Evolutionary conservation across 2,113 vertebrate genomes (phyloP), one percentile per base, ranked within the genome.

Genomic region (Hypomesus transpacificus): DNA sequence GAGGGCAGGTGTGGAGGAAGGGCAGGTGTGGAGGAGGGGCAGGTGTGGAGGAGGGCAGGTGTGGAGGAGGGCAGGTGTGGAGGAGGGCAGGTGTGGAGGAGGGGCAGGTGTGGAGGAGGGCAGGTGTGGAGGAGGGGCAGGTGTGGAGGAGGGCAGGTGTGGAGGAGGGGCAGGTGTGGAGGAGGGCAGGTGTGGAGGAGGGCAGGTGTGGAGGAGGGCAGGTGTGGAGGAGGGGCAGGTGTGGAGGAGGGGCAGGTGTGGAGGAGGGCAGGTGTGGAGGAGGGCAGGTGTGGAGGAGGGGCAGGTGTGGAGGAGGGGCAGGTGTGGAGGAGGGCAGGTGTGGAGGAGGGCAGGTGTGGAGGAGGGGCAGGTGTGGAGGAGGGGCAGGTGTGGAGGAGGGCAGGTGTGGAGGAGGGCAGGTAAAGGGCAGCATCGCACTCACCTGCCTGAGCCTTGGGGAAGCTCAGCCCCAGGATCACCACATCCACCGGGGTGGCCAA

Each of bases 401-500:
- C 39, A 8, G 39, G 39, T 46, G 39, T 46, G 39, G 7, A 9
- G 39, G 39, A 46, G 39, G 39, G 17, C 61, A 34, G 31, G 61
- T 64, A 16, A 34, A 31, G 21, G 62, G 3, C 24, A 26, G 3
- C 6, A 20, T 51, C 11, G 56, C 2, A 82, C 82, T 88, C 91
- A 98, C 97, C 96, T 89, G 90, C 80, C 72, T 96, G 96, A 58
- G 91, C 80, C 71, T 92, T 95, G 56, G 95, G 87, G 80, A 95
- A 98, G 70, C 95, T 96, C 58, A 99, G 89, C 0, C 97, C 97
- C 46, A 99, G 92, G 82, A 99, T 96, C 58, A 98, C 95, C 18
- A 99, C 94, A 83, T 99, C 97, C 72, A 99, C 96, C 20, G 97
- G 95, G 2, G 97, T 99, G 68, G 97, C 95, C 77, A 99, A 79